A percentile compares a stretch with the other conserved stretches of the same genome.
phyloP scores from a whole-genome alignment of 2,797 vertebrate species.

The Arrhamphus sclerolepis region DNA sequence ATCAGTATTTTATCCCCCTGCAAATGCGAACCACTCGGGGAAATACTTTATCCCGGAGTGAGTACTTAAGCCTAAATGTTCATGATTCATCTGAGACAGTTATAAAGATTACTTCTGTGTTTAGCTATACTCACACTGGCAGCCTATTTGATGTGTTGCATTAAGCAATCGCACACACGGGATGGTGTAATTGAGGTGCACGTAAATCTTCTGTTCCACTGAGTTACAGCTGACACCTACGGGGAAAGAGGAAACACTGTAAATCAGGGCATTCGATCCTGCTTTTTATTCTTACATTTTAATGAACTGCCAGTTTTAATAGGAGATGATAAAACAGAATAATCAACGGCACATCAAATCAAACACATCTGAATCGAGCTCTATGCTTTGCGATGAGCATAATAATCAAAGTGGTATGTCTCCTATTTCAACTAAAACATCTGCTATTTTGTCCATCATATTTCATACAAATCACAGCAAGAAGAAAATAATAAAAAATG shows the following conservation, averaged over 20 bases:
- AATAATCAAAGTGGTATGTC: no score
- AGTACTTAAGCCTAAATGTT: not conserved
- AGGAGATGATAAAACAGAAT: no score
- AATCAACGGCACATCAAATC: no score
- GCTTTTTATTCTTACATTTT: not conserved
- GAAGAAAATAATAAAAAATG: fast-evolving
- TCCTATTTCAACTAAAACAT: no score
- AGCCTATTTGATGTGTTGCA: constrained; percentile 95
- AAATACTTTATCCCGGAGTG: no score
- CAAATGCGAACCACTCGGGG: no score
- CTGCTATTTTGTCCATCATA: no score
- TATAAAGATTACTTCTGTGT: not conserved
- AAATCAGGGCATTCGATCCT: not conserved
- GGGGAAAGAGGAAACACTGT: constrained; percentile 11
- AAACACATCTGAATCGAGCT: no score
- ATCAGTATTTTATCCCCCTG: no score
- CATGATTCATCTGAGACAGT: not conserved
- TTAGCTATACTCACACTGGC: constrained; percentile 89
- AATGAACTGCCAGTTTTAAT: not conserved
- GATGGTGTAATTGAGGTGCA: constrained; percentile 86
- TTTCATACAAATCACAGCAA: no score
- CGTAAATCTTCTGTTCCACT: constrained; percentile 93
- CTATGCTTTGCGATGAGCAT: no score
- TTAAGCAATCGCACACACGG: constrained; percentile 94
- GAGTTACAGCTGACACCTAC: constrained; percentile 82